Evolutionary conservation across 2,113 vertebrate species (phyloP).

Genomic region (Corynorhinus townsendii): DNA sequence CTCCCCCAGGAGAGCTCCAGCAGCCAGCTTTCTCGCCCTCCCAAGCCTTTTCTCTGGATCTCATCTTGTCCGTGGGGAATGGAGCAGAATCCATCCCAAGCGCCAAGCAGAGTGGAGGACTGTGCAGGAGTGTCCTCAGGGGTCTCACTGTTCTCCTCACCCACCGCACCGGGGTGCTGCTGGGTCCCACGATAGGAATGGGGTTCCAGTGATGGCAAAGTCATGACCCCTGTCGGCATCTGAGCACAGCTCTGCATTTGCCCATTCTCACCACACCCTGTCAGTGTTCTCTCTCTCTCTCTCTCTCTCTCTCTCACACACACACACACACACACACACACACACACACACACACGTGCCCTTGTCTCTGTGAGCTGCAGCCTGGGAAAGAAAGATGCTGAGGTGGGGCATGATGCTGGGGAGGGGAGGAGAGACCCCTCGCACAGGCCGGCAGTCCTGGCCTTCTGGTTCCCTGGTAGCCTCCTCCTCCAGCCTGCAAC

Average conservation of each 20-base stretch:
- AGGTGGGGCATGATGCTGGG: background rate
- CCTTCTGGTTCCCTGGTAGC: background rate
- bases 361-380: background rate
- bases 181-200: background rate
- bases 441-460: background rate
- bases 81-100: background rate
- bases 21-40: background rate
- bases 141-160: background rate
- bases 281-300: background rate
- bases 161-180: background rate
- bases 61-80: background rate
- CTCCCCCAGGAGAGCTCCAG: background rate
- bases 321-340: background rate
- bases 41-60: background rate
- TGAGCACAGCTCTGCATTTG: background rate
- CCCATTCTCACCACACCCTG: background rate
- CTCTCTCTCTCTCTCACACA: background rate
- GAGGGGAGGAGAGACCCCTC: too few relatives aligned
- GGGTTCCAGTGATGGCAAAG: background rate
- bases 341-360: background rate
- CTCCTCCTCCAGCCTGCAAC: constrained; percentile 31
- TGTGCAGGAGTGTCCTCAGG: background rate
- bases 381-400: background rate
- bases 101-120: background rate
- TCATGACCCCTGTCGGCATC: background rate